These are phyloP conservation scores for Nephrotoma flavescens DNA, from an alignment of 2,888 invertebrate genomes.

Conservation along the genomic window DNA sequence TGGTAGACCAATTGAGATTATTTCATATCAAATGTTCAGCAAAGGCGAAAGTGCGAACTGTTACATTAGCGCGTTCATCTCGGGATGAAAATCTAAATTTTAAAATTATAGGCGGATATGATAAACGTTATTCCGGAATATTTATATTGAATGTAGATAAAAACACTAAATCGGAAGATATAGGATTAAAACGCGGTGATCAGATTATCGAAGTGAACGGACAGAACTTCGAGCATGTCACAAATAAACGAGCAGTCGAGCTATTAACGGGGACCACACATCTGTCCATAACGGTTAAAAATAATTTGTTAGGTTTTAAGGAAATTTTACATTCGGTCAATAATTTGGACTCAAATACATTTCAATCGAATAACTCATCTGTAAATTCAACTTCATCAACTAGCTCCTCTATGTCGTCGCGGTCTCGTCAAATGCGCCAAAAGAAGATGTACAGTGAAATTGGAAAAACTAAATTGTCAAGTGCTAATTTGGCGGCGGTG, in stretches of 20 bases:
- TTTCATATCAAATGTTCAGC: slow-evolving; percentile 95
- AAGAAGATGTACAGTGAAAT: slow-evolving; percentile 41
- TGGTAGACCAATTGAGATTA: slow-evolving; percentile 68
- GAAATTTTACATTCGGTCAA: slow-evolving; percentile 38
- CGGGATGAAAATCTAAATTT: slow-evolving; percentile 90
- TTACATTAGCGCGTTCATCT: slow-evolving; percentile 81
- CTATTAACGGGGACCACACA: slow-evolving; percentile 88
- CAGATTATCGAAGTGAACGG: slow-evolving; percentile 97
- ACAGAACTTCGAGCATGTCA: slow-evolving; percentile 88
- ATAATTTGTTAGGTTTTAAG: slow-evolving; percentile 80
- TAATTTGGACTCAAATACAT: slow-evolving; percentile 5
- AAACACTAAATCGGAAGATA: slow-evolving; percentile 86
- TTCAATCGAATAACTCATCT: neutral
- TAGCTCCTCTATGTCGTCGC: slow-evolving; percentile 65
- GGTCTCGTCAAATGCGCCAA: slow-evolving; percentile 42
- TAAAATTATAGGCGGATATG: slow-evolving; percentile 85
- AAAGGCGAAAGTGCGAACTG: slow-evolving; percentile 83
- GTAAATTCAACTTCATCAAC: slow-evolving; percentile 41
- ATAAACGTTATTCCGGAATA: slow-evolving; percentile 79
- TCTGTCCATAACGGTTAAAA: slow-evolving; percentile 90
- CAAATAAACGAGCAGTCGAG: slow-evolving; percentile 81
- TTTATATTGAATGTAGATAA: slow-evolving; percentile 91
- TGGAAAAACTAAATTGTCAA: slow-evolving; percentile 39
- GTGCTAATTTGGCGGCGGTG: slow-evolving; percentile 13
- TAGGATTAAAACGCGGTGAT: slow-evolving; percentile 91